These are phyloP conservation scores for Apamea sordens DNA, from an alignment of 2,888 invertebrate genomes.

Conservation along the genomic window DNA sequence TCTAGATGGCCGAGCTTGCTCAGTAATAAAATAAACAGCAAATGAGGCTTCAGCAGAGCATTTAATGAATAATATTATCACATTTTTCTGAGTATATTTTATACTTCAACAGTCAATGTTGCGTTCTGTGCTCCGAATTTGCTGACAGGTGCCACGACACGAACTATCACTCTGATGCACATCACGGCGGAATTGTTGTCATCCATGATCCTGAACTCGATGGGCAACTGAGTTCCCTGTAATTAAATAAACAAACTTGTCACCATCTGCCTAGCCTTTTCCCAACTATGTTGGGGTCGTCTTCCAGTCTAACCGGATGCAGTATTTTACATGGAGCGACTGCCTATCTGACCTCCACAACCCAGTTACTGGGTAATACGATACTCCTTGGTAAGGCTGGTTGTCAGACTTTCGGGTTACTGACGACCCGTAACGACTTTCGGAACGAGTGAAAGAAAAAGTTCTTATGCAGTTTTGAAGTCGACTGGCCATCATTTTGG, in stretches of 20 bases:
- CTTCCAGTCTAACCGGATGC: too few species aligned
- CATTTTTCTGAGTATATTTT: background rate
- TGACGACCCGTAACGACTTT: too few species aligned
- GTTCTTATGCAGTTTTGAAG: background rate
- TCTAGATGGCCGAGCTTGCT: background rate
- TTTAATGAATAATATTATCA: background rate
- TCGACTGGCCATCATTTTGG: background rate
- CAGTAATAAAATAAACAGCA: constrained; percentile 4
- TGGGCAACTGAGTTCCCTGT: constrained; percentile 33
- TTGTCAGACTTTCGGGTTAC: too few species aligned
- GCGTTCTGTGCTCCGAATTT: constrained; percentile 30
- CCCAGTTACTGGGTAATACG: too few species aligned
- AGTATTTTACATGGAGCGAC: too few species aligned
- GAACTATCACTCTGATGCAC: constrained; percentile 7
- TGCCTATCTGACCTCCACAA: too few species aligned
- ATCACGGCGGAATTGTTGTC: background rate
- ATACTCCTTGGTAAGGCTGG: too few species aligned
- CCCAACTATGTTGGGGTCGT: too few species aligned
- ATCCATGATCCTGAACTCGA: constrained; percentile 33
- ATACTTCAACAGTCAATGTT: constrained; percentile 24
- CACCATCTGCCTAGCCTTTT: too few species aligned
- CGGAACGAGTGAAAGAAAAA: background rate
- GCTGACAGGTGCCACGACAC: background rate
- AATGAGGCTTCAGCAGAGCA: background rate
- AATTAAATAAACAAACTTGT: background rate